These are phyloP conservation scores for Glaucomys volans DNA, from an alignment of 2,113 vertebrate species.

Conservation along the genomic window DNA sequence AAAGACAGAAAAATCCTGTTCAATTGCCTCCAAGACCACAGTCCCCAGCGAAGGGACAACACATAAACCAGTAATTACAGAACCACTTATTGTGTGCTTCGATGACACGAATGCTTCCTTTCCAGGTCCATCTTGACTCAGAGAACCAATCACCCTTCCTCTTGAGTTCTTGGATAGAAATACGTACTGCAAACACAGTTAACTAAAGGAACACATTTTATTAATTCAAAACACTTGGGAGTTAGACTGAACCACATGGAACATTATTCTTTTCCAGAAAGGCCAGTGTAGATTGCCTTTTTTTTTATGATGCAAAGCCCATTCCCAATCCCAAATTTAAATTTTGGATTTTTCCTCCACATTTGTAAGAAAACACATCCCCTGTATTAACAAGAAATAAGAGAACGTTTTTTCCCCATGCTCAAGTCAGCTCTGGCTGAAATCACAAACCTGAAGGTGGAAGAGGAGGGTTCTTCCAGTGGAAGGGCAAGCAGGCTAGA, in stretches of 20 bases:
- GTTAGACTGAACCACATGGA: neutral
- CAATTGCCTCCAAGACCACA: neutral
- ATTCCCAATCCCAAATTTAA: neutral
- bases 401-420: neutral
- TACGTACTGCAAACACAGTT: neutral
- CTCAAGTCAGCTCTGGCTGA: neutral
- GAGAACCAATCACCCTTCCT: neutral
- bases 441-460: neutral
- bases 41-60: neutral
- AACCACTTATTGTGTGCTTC: neutral
- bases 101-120: neutral
- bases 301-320: neutral
- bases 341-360: neutral
- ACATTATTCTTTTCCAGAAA: neutral
- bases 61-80: neutral
- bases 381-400: neutral
- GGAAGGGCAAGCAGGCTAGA: neutral
- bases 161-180: neutral
- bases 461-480: neutral
- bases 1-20: neutral
- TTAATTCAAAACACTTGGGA: neutral
- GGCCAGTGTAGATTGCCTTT: neutral
- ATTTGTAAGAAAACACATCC: neutral
- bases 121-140: neutral
- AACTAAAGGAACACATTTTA: neutral